Conservation (phyloP, 2,113 vertebrate species). For the Amia ocellicauda region DNA sequence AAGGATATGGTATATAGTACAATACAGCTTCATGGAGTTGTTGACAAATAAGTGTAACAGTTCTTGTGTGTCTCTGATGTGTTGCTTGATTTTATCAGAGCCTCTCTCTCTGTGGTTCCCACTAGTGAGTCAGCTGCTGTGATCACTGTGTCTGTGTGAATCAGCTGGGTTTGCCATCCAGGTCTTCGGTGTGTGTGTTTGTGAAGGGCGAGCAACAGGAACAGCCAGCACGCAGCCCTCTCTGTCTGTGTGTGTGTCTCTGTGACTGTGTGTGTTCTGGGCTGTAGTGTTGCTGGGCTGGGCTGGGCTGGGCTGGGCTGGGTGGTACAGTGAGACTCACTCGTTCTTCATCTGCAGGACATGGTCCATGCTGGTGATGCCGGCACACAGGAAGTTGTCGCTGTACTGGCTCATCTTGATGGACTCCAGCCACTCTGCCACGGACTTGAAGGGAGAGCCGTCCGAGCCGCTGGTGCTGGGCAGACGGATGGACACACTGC, state of each 20-base stretch:
- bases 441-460: constrained; percentile 83
- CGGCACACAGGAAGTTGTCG: constrained; percentile 82
- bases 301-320: background rate
- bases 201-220: no score
- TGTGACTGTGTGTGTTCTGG: background rate
- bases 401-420: constrained; percentile 96
- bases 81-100: no score
- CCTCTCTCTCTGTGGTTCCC: no score
- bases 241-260: background rate
- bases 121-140: no score
- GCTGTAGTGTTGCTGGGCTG: background rate
- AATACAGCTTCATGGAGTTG: no score
- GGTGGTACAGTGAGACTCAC: constrained; percentile 64
- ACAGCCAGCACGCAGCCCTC: no score
- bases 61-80: no score
- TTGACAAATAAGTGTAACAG: no score
- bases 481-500: constrained; percentile 88
- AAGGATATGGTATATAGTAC: no score
- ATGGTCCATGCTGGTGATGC: constrained; percentile 84
- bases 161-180: no score
- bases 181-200: no score
- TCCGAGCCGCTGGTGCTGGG: constrained; percentile 91
- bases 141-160: no score
- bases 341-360: constrained; percentile 92
- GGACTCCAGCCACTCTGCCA: constrained; percentile 92